A percentile compares a stretch with the other conserved stretches of the same genome.
phyloP scores from a whole-genome alignment of 2,113 vertebrate species.

The Zosterops japonicus region DNA sequence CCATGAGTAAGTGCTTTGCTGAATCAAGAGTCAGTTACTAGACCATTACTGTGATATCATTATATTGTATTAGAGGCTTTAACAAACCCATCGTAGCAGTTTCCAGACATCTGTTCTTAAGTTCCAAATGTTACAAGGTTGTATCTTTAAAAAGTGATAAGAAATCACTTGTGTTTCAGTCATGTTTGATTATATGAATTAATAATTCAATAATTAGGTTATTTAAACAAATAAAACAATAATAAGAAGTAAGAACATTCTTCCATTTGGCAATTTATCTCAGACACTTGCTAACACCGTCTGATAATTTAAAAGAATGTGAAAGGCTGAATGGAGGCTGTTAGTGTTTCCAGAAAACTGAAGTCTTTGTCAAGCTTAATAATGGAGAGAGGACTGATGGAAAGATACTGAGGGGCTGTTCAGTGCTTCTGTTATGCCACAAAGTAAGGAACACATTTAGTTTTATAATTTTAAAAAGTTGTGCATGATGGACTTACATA shows the following conservation, averaged over 20 bases:
- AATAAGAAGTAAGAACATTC: neutral
- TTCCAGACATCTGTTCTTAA: neutral
- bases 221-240: neutral
- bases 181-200: neutral
- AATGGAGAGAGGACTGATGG: neutral
- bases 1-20: neutral
- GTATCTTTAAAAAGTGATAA: neutral
- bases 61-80: neutral
- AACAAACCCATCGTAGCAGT: neutral
- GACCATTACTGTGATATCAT: neutral
- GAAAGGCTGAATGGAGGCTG: neutral
- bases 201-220: neutral
- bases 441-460: neutral
- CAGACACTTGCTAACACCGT: neutral
- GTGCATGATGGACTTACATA: neutral
- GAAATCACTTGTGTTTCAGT: neutral
- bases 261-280: neutral
- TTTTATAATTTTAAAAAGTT: neutral
- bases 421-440: neutral
- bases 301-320: neutral
- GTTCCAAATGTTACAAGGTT: neutral
- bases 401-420: neutral
- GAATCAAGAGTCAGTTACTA: slow-evolving; percentile 1
- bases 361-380: neutral
- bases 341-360: neutral